A percentile compares a stretch with the other conserved stretches of the same genome.
Evolutionary conservation across 1,140 invertebrate genomes (phyloP).

Genomic region (Cydia fagiglandana): DNA sequence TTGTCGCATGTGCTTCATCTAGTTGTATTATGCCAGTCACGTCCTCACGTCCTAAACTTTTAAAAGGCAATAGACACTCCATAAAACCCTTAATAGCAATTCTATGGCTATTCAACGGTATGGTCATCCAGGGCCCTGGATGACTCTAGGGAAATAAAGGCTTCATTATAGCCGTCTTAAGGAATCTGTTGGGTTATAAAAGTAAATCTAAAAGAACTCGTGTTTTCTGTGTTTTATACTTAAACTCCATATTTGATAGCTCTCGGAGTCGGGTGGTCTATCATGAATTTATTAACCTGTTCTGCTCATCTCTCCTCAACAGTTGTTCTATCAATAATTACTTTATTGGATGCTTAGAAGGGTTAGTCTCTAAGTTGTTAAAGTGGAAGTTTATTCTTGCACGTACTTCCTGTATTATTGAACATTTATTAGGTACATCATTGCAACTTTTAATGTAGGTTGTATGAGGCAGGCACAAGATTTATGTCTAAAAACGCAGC

Average conservation of each 20-base stretch:
- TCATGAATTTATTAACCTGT: too few species aligned
- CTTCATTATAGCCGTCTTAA: neutral
- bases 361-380: too few species aligned
- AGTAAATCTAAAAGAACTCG: neutral
- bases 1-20: neutral
- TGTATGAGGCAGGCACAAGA: too few species aligned
- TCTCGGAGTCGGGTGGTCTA: too few species aligned
- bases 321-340: too few species aligned
- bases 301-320: too few species aligned
- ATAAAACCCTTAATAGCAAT: neutral
- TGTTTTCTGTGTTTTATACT: neutral
- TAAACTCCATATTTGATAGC: too few species aligned
- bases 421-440: neutral
- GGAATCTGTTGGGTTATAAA: neutral
- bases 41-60: neutral
- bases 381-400: too few species aligned
- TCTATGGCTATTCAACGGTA: neutral
- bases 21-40: neutral
- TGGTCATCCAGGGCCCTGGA: neutral
- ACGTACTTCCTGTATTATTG: too few species aligned
- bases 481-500: too few species aligned
- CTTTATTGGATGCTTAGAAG: too few species aligned
- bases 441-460: neutral
- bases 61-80: neutral
- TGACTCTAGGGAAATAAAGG: neutral